phyloP scores from a whole-genome alignment of 2,113 vertebrate genomes.

The Zosterops borbonicus region DNA sequence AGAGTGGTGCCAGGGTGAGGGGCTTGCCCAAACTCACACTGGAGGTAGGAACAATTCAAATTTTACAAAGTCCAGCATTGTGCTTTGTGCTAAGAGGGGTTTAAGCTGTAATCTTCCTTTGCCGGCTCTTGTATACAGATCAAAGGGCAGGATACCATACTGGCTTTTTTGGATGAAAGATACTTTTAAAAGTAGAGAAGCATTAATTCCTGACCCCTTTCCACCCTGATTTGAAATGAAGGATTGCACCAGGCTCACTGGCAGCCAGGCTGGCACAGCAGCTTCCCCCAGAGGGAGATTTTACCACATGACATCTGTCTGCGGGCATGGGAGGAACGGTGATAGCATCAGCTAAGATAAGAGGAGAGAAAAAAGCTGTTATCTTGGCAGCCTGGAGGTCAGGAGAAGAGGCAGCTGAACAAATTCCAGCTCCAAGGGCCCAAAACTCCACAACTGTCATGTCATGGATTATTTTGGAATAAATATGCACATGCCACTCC shows the following conservation, averaged over 20 bases:
- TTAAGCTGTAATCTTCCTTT: not conserved
- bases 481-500: fast-evolving
- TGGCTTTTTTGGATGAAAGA: not conserved
- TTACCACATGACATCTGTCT: not conserved
- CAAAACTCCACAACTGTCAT: not conserved
- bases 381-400: not conserved
- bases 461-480: not conserved
- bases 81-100: not conserved
- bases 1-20: fast-evolving
- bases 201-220: not conserved
- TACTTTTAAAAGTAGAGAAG: not conserved
- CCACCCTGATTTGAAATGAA: not conserved
- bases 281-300: not conserved
- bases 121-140: not conserved
- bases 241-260: not conserved
- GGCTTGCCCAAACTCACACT: not conserved
- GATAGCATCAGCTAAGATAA: constrained; percentile 47
- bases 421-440: not conserved
- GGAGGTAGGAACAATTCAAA: not conserved
- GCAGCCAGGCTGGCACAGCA: not conserved
- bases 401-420: not conserved
- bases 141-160: not conserved
- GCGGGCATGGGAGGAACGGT: not conserved
- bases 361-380: not conserved
- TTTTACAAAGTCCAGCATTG: fast-evolving